These are phyloP conservation scores for Ceratoteleas bidentatus DNA, from an alignment of 1,140 invertebrate species.

Conservation along the genomic window DNA sequence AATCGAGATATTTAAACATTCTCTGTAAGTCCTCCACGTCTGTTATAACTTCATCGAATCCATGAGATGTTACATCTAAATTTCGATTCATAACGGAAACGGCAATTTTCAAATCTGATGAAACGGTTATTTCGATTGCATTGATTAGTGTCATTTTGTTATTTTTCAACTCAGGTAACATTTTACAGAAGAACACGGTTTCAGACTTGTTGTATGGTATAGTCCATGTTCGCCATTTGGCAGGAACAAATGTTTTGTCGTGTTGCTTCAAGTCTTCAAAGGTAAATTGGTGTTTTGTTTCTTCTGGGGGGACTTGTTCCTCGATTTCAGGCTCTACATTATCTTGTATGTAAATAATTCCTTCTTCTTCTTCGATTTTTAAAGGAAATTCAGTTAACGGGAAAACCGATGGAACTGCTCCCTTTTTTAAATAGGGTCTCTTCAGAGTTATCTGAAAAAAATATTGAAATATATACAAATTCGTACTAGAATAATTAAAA, in stretches of 20 bases:
- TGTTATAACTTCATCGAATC: not conserved
- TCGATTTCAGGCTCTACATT: too few species aligned
- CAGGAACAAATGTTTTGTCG: not conserved
- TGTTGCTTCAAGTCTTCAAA: too few species aligned
- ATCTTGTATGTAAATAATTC: too few species aligned
- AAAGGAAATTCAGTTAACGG: too few species aligned
- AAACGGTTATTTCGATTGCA: constrained; percentile 6
- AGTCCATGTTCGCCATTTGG: not conserved
- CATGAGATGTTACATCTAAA: not conserved
- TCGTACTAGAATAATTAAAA: too few species aligned
- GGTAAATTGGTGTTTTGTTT: too few species aligned
- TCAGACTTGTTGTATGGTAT: constrained; percentile 1
- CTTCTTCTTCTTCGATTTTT: too few species aligned
- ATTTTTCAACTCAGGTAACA: constrained; percentile 2
- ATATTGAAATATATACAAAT: too few species aligned
- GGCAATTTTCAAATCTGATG: constrained; percentile 7
- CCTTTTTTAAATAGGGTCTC: too few species aligned
- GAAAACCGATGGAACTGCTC: too few species aligned
- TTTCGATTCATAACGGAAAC: not conserved
- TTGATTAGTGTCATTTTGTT: constrained; percentile 1
- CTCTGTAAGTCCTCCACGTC: not conserved
- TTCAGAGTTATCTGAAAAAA: too few species aligned
- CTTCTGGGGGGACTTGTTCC: too few species aligned
- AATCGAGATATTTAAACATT: constrained; percentile 16
- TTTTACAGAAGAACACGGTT: constrained; percentile 17